Evolutionary conservation across 2,113 vertebrate species (phyloP).

Genomic region (Podarcis cretensis): DNA sequence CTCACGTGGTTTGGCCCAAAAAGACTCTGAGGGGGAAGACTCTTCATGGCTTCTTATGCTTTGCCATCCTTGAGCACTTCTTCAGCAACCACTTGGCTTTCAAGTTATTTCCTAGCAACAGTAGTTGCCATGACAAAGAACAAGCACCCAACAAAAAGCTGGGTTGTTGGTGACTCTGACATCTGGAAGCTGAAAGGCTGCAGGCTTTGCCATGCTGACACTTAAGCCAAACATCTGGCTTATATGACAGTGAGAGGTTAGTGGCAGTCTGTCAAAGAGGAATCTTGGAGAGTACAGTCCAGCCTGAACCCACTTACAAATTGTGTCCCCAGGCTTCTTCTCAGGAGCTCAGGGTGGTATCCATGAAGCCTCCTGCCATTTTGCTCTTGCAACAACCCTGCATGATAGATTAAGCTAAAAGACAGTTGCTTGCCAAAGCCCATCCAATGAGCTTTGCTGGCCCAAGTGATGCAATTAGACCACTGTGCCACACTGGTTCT

Average conservation of each 20-base stretch:
- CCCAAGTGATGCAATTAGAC: background rate
- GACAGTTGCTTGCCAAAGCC: background rate
- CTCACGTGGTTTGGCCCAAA: background rate
- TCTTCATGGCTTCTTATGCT: rapidly evolving
- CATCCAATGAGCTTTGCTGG: no score
- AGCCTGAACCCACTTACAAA: background rate
- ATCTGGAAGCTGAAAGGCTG: rapidly evolving
- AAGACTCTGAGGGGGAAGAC: background rate
- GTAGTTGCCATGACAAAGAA: background rate
- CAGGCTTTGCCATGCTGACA: rapidly evolving
- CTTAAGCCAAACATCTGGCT: background rate
- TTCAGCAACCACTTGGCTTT: background rate
- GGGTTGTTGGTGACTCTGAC: background rate
- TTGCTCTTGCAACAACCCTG: background rate
- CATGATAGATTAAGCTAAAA: background rate
- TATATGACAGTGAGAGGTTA: background rate
- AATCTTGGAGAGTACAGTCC: rapidly evolving
- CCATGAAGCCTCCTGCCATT: background rate
- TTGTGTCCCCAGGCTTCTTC: background rate
- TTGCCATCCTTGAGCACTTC: background rate
- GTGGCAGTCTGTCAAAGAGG: background rate
- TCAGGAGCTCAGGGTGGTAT: background rate
- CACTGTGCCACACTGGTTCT: background rate
- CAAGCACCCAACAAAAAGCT: background rate
- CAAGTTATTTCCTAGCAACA: background rate